Percentiles rank a stretch among this genome's conserved stretches.
Evolutionary conservation across 1,140 invertebrate species (phyloP).

Genomic region (Diachasma alloeum): DNA sequence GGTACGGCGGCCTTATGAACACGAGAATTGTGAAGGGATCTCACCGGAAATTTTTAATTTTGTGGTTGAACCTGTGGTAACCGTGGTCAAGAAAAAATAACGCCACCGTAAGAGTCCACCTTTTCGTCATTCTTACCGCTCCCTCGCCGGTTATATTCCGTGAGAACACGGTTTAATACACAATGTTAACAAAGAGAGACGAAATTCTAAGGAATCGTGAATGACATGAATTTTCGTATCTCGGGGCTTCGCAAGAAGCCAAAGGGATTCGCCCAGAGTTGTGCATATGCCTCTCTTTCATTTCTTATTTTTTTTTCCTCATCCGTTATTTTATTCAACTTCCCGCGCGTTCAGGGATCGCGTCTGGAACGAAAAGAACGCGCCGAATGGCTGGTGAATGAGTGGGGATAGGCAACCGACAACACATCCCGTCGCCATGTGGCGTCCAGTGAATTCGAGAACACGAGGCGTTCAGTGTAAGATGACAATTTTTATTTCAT

Average conservation of each 20-base stretch:
- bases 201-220: background rate
- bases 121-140: background rate
- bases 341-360: background rate
- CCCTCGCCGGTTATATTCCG: background rate
- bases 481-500: background rate
- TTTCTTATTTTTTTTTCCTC: slow-evolving; percentile 3
- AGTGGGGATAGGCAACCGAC: slow-evolving; percentile 12
- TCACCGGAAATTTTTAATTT: slow-evolving; percentile 48
- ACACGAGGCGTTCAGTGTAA: background rate
- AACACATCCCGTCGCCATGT: slow-evolving; percentile 28
- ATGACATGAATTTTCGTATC: background rate
- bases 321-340: slow-evolving; percentile 6
- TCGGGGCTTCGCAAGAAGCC: background rate
- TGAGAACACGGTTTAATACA: slow-evolving; percentile 8
- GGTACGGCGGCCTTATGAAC: background rate
- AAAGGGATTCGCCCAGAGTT: background rate
- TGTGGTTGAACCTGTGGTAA: slow-evolving; percentile 34
- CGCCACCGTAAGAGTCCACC: background rate
- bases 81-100: slow-evolving; percentile 21
- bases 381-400: background rate
- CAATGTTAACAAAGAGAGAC: background rate
- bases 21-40: background rate
- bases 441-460: slow-evolving; percentile 19
- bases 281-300: background rate
- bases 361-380: slow-evolving; percentile 13